These are phyloP conservation scores for Betta splendens DNA, from an alignment of 2,797 vertebrate genomes.

Conservation along the genomic window DNA sequence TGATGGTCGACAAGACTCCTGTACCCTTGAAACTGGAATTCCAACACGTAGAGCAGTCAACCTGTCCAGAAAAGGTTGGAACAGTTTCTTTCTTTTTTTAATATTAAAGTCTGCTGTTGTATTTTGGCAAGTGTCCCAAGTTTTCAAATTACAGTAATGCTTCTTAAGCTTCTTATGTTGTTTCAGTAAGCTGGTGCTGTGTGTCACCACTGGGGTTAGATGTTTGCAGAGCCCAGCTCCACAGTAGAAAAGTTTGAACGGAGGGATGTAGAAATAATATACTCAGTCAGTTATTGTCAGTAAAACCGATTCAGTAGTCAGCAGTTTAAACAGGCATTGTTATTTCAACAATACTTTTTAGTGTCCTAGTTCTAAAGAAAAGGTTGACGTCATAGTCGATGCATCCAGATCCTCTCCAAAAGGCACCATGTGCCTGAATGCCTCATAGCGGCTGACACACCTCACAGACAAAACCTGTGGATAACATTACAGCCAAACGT, in stretches of 20 bases:
- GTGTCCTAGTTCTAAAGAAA: too few species aligned
- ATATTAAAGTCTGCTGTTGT: background rate
- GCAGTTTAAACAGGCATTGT: background rate
- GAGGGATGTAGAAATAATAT: constrained; percentile 1
- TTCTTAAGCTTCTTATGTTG: constrained; percentile 22
- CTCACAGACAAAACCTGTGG: constrained; percentile 54
- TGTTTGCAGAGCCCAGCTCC: constrained; percentile 9
- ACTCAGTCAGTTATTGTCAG: constrained; percentile 7
- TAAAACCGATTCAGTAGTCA: too few species aligned
- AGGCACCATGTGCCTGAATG: constrained; percentile 29
- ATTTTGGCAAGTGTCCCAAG: background rate
- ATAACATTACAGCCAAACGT: constrained; percentile 49
- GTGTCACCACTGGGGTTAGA: constrained; percentile 37
- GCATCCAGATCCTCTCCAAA: too few species aligned
- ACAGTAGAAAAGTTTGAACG: constrained; percentile 4
- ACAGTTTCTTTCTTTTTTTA: too few species aligned
- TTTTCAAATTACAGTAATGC: too few species aligned
- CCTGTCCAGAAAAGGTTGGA: constrained; percentile 85
- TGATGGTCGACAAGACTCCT: constrained; percentile 81
- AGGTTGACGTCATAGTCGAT: background rate
- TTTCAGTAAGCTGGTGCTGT: constrained; percentile 42
- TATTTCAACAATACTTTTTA: too few species aligned
- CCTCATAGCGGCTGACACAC: constrained; percentile 42
- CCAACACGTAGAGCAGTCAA: constrained; percentile 82
- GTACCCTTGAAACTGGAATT: constrained; percentile 75